Base-by-base conservation (phyloP, 2,113 vertebrate species). In the Microcebus lehilahytsara region DNA sequence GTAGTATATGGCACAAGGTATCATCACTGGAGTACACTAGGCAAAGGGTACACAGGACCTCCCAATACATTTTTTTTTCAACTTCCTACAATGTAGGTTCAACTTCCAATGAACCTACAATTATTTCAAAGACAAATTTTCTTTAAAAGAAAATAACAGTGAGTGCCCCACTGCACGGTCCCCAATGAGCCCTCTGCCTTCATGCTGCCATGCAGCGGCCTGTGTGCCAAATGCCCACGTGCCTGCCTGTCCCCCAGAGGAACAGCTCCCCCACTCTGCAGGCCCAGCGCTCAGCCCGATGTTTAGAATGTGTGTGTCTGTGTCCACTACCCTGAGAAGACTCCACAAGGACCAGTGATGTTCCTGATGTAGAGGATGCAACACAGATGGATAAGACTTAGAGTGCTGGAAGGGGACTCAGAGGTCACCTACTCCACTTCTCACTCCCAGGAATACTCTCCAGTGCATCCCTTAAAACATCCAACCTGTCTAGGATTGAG, bases 121-220 rank as follows among this genome's bases (percentile, higher is more conserved):
- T 77, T 49, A 51, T 46, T 32, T 72, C 6, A 58, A 66, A 74
- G n/a, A 46, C 20, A n/a, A 12, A 20, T 10, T 40, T 34, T n/a
- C 78, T 40, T 74, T 74, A 67, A 83, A 32, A 53, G 32, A 71
- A 69, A 27, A 34, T 40, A 17, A 12, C 3, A 27, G 23, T 4
- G 11, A 77, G 27, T 0, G 12, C 23, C 4, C 32, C 3, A 64
- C 5, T 32, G 67, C 72, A 49, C 37, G 4, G 16, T 40, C 34
- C 23, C n/a, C 13, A 32, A 2, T 5, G 17, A 22, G 62, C 64
- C 32, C 51, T 72, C 53, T 8, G 17, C 5, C 9, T 19, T 49
- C 42, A 22, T 0, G 0, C 69, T 30, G 1, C 5, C 25, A 11
- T 19, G 27, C 58, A 37, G 58, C 0, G 25, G 22, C 69, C 1